phyloP scores from a whole-genome alignment of 2,797 vertebrate genomes.

The Acanthurus leucopareius region DNA sequence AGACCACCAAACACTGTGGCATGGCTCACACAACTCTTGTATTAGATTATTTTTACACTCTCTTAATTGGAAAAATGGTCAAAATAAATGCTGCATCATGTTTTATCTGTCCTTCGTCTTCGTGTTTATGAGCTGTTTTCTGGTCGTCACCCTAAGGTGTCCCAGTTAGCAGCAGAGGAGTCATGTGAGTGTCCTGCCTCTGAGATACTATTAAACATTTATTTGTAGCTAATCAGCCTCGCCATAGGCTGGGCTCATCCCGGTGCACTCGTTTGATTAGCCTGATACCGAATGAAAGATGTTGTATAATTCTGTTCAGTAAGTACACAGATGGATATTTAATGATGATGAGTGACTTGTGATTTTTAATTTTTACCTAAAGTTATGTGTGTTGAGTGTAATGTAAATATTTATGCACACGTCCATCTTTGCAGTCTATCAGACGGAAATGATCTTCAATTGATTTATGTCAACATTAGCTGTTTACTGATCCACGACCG shows the following conservation, averaged over 20 bases:
- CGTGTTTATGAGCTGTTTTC: conserved; percentile 23
- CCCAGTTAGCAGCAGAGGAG: conserved; percentile 38
- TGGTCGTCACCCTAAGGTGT: conserved; percentile 4
- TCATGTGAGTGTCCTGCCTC: conserved; percentile 51
- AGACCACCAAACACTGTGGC: neutral
- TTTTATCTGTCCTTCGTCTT: neutral
- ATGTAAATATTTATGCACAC: neutral
- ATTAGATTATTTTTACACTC: neutral
- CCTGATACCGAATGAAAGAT: conserved; percentile 12
- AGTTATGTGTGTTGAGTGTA: neutral
- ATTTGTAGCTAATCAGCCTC: conserved; percentile 21
- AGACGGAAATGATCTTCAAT: conserved; percentile 12
- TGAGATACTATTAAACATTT: conserved; percentile 28
- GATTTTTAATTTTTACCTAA: neutral
- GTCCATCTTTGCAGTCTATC: neutral
- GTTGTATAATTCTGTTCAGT: neutral
- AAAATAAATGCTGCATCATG: neutral
- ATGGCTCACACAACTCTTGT: neutral
- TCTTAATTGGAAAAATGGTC: neutral
- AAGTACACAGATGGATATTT: neutral
- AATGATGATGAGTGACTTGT: neutral
- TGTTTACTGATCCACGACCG: conserved; percentile 65
- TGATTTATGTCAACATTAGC: conserved; percentile 47
- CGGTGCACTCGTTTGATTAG: conserved; percentile 20
- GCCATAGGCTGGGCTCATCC: conserved; percentile 11